A percentile compares a stretch with the other conserved stretches of the same genome.
Evolutionary conservation across 2,797 vertebrate species (phyloP).

Genomic region (Sciurus carolinensis): DNA sequence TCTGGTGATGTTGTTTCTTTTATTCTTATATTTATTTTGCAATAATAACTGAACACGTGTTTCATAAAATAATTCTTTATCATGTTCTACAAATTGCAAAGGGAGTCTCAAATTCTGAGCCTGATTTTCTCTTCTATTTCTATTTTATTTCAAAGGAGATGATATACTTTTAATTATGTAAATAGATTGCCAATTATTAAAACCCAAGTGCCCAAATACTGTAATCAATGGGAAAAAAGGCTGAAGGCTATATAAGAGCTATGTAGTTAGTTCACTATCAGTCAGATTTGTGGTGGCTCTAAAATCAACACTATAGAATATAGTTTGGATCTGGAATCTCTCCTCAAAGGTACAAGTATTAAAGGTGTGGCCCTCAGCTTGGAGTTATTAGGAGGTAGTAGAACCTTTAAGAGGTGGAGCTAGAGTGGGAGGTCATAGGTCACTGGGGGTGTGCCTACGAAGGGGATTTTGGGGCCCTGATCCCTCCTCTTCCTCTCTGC

Average conservation of each 20-base stretch:
- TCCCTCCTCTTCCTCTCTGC: too few relatives aligned
- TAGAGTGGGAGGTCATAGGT: neutral
- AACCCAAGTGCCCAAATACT: neutral
- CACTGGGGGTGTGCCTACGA: neutral
- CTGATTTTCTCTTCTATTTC: neutral
- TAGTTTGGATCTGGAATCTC: neutral
- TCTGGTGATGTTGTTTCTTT: neutral
- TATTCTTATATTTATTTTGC: constrained; percentile 57
- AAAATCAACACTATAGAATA: neutral
- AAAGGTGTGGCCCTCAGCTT: neutral
- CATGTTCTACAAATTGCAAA: neutral
- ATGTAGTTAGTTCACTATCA: neutral
- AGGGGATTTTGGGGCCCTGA: too few relatives aligned
- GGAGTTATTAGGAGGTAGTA: neutral
- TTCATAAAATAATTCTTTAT: constrained; percentile 45
- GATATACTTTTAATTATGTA: neutral
- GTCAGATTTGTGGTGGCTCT: neutral
- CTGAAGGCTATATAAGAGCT: neutral
- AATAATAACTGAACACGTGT: constrained; percentile 44
- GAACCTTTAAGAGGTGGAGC: too few relatives aligned
- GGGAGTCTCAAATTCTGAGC: neutral
- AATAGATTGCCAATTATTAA: neutral
- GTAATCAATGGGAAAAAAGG: neutral
- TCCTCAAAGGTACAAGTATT: neutral
- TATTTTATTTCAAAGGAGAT: constrained; percentile 52